Percentiles rank a stretch among this genome's conserved stretches.
Evolutionary conservation across 2,797 vertebrate species (phyloP).

Genomic region (Menidia menidia): DNA sequence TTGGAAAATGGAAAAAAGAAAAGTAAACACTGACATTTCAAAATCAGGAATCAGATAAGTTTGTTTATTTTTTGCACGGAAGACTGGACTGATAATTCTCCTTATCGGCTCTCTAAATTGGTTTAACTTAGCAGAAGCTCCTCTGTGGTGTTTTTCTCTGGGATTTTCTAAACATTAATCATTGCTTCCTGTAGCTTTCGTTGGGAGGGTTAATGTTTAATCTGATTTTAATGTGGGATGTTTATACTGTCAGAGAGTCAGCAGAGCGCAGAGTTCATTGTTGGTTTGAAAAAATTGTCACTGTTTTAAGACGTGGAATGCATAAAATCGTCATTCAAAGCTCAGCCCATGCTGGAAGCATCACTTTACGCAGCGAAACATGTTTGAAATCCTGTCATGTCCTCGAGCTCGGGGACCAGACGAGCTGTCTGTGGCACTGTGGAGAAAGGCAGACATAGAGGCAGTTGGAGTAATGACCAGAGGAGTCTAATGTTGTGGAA

Average conservation of each 20-base stretch:
- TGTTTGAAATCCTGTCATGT: constrained; percentile 28
- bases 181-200: neutral
- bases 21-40: neutral
- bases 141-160: no score
- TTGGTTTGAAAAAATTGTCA: neutral
- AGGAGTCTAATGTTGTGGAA: constrained; percentile 67
- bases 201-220: neutral
- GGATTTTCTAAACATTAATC: neutral
- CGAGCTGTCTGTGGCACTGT: constrained; percentile 19
- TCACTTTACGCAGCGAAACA: neutral
- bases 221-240: no score
- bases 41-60: neutral
- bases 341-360: neutral
- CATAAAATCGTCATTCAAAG: neutral
- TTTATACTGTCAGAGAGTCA: no score
- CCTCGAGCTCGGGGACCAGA: constrained; percentile 14
- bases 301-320: neutral
- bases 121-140: no score
- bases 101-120: neutral
- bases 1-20: neutral
- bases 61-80: neutral
- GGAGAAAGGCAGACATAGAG: constrained; percentile 40
- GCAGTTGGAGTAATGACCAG: constrained; percentile 55
- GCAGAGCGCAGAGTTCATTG: no score
- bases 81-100: no score